A percentile compares a stretch with the other conserved stretches of the same genome.
These are phyloP conservation scores for Meriones unguiculatus DNA, from an alignment of 2,113 vertebrate species.

Conservation along the genomic window DNA sequence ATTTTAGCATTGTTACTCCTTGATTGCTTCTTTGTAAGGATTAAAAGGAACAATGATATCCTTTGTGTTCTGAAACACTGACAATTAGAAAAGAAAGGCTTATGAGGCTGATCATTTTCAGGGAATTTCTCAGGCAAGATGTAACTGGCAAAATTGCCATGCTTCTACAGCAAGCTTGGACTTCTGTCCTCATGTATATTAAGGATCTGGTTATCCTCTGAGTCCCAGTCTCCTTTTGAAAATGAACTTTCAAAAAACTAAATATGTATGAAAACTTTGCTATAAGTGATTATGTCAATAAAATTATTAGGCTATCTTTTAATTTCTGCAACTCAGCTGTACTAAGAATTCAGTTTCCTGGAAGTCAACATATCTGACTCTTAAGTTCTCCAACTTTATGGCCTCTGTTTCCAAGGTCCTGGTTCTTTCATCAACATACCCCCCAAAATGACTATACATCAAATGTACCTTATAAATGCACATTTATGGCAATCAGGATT, in stretches of 20 bases:
- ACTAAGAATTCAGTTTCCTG: neutral
- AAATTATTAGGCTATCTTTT: fast-evolving
- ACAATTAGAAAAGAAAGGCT: too few relatives aligned
- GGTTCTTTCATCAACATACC: neutral
- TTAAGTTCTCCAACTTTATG: neutral
- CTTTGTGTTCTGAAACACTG: fast-evolving
- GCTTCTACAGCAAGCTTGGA: neutral
- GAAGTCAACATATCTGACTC: neutral
- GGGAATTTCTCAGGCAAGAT: too few relatives aligned
- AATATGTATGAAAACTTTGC: neutral
- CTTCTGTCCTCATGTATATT: neutral
- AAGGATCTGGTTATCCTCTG: neutral
- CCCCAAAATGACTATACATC: neutral
- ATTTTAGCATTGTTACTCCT: neutral
- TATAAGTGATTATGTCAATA: too few relatives aligned
- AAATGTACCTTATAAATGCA: fast-evolving
- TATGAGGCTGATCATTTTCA: fast-evolving
- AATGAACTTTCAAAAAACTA: neutral
- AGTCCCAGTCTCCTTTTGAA: neutral
- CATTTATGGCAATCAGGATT: neutral
- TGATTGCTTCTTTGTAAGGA: neutral
- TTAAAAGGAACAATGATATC: fast-evolving
- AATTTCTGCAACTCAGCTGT: neutral
- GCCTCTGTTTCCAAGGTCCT: too few relatives aligned
- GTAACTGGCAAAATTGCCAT: fast-evolving